These are phyloP conservation scores for Halyomorpha halys DNA, from an alignment of 1,140 invertebrate genomes.

Conservation along the genomic window DNA sequence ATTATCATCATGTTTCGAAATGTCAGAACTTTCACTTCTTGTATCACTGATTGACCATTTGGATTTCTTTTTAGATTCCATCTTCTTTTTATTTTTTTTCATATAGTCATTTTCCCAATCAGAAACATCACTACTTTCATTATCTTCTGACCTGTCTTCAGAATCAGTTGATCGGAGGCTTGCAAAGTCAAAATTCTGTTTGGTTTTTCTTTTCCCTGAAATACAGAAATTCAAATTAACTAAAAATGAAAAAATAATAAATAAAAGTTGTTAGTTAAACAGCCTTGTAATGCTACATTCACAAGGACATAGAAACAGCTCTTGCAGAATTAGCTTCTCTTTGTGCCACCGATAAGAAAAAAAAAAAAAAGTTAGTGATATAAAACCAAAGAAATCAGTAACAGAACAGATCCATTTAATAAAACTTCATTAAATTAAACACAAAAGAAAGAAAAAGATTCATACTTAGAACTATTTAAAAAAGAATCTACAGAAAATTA, in stretches of 20 bases:
- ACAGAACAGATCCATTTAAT: too few relatives aligned
- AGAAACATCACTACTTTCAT: constrained; percentile 16
- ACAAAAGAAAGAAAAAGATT: too few relatives aligned
- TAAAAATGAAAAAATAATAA: not conserved
- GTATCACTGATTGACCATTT: not conserved
- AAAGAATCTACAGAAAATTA: too few relatives aligned
- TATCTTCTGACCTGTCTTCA: not conserved
- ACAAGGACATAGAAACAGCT: too few relatives aligned
- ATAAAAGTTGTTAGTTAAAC: not conserved
- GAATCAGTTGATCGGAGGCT: not conserved
- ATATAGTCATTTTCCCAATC: constrained; percentile 22
- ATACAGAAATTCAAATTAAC: not conserved
- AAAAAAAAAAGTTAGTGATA: too few relatives aligned
- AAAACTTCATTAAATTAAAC: too few relatives aligned
- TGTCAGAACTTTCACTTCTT: not conserved
- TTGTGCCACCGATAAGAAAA: too few relatives aligned
- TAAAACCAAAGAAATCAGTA: too few relatives aligned
- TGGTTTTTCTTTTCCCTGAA: constrained; percentile 6
- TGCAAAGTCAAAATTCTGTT: constrained; percentile 4
- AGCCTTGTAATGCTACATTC: too few relatives aligned
- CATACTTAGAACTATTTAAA: too few relatives aligned
- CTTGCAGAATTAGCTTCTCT: too few relatives aligned
- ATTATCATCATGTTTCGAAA: not conserved
- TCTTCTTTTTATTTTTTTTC: constrained; percentile 18
- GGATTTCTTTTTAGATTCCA: not conserved